Evolutionary conservation across 2,888 invertebrate species (phyloP).

Genomic region (Drosophila meridionalis): DNA sequence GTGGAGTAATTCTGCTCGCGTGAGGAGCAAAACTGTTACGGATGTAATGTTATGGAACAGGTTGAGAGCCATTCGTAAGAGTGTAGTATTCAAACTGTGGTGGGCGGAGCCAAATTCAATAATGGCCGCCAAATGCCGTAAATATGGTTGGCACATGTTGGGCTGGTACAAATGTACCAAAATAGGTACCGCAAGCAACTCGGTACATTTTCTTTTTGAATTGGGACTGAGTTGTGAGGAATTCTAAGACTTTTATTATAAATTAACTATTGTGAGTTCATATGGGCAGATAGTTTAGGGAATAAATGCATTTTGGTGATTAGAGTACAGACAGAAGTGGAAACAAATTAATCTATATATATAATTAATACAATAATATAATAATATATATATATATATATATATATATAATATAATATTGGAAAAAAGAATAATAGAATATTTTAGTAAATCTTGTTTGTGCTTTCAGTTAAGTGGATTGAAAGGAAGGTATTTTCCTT

Average conservation of each 20-base stretch:
- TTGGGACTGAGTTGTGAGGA: neutral
- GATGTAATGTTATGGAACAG: neutral
- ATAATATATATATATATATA: neutral
- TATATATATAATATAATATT: neutral
- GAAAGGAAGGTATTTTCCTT: too few relatives aligned
- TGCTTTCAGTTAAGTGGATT: too few relatives aligned
- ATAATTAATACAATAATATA: too few relatives aligned
- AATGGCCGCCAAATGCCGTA: constrained; percentile 56
- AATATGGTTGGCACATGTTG: constrained; percentile 12
- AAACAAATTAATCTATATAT: neutral
- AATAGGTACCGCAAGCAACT: neutral
- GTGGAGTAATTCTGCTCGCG: constrained; percentile 33
- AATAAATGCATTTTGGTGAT: too few relatives aligned
- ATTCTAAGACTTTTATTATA: too few relatives aligned
- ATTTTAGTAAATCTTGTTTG: neutral
- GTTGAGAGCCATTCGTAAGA: constrained; percentile 27
- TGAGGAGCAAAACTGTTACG: constrained; percentile 36
- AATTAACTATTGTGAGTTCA: too few relatives aligned
- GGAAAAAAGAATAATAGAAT: neutral
- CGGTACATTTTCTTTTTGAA: neutral
- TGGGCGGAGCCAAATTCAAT: constrained; percentile 62
- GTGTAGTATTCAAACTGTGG: constrained; percentile 9
- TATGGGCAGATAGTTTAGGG: too few relatives aligned
- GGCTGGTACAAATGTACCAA: neutral
- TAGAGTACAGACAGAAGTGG: neutral